Percentiles rank a stretch among this genome's conserved stretches.
phyloP scores from a whole-genome alignment of 37 sponge, comb jelly and placozoan genomes.

The Dysidea cf. avara region DNA sequence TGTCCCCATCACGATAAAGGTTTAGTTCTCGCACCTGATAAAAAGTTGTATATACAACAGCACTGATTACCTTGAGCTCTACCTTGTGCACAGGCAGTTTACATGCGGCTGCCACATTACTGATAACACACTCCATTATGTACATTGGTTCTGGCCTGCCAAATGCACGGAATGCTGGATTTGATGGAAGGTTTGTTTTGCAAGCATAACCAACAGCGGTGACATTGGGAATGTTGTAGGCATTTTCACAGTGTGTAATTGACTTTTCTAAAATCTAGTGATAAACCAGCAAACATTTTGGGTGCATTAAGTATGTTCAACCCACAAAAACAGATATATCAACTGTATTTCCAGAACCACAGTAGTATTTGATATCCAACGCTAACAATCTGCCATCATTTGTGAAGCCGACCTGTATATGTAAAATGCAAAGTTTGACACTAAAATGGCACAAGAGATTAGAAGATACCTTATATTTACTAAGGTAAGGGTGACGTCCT shows the following conservation, averaged over 20 bases:
- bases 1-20: constrained; percentile 16
- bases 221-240: constrained; percentile 45
- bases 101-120: constrained; percentile 24
- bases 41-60: background rate
- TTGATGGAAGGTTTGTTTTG: constrained; percentile 59
- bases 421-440: background rate
- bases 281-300: background rate
- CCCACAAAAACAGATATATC: constrained; percentile 41
- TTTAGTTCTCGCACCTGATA: constrained; percentile 27
- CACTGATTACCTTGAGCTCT: too few species aligned
- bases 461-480: constrained; percentile 44
- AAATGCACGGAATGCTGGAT: constrained; percentile 62
- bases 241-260: constrained; percentile 19
- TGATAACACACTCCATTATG: constrained; percentile 33
- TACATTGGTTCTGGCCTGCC: constrained; percentile 55
- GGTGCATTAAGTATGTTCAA: background rate
- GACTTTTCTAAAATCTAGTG: constrained; percentile 30
- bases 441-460: background rate
- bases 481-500: constrained; percentile 46
- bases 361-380: constrained; percentile 23
- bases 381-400: constrained; percentile 44
- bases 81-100: too few species aligned
- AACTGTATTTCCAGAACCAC: constrained; percentile 34
- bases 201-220: constrained; percentile 36
- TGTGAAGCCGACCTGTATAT: constrained; percentile 46